Base-by-base conservation (phyloP, 2,113 vertebrate species). In the Halcyon senegalensis region DNA sequence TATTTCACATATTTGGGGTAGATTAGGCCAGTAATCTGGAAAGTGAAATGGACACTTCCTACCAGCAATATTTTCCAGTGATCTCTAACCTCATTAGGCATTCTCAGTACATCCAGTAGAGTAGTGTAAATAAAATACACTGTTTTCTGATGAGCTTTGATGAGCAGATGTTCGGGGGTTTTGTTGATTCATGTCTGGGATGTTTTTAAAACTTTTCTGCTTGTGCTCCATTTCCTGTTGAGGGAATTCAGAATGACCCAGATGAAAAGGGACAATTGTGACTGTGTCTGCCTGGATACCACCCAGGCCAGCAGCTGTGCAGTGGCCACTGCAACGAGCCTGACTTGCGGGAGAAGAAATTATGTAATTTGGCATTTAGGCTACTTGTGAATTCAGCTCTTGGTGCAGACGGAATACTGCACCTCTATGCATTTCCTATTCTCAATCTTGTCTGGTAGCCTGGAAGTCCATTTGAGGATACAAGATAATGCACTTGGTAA, bases 301-400 rank as follows among this genome's bases (percentile, higher is more conserved):
- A 53, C 96, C 97, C 98, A 97, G 97, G 95, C 95, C 96, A 94
- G 97, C 98, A 98, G 98, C 98, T 98, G 98, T 98, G 97, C 53
- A 25, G 77, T 96, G 92, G 95, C 84, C 94, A 96, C 87, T 11
- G 9, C 94, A 97, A 96, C 88, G 75, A 69, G 94, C 91, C 95
- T 79, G 86, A 98, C 93, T 96, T 84, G 92, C 16, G 2, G 94
- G 94, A 70, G 88, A 39, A 86, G 70, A 96, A 95, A 97, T 97
- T 96, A 95, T 91, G 92, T 95, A 97, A 97, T 96, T 82, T 85
- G 92, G 91, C 33, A 13, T 90, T 97, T 64, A 84, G 53, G 25
- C 28, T 93, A 74, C 78, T 96, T 96, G 83, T 95, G 96, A 92
- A 96, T 97, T 96, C 93, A 76, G 80, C 74, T 93, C 80, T 82